phyloP scores from a whole-genome alignment of 2,888 invertebrate species.

The Oxyscelio sp. region DNA sequence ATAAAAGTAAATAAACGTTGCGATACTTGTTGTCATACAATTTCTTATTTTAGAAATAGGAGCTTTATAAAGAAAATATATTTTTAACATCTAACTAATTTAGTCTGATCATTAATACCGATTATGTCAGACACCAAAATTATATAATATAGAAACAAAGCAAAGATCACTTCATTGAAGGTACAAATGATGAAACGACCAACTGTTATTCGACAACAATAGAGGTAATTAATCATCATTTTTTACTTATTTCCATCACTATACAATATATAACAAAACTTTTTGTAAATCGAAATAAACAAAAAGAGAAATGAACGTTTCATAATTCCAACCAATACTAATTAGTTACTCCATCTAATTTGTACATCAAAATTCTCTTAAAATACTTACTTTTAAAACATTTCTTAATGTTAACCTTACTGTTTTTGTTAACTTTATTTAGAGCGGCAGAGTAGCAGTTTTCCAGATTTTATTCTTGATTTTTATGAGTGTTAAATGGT shows the following conservation, averaged over 20 bases:
- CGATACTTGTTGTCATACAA: constrained; percentile 22
- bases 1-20: constrained; percentile 56
- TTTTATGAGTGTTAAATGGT: constrained; percentile 22
- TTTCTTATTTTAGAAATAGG: constrained; percentile 4
- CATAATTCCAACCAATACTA: constrained; percentile 36
- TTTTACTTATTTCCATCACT: constrained; percentile 20
- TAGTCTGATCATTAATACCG: constrained; percentile 2
- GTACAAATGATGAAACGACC: too few species aligned
- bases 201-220: constrained; percentile 21
- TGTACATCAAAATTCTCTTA: constrained; percentile 48
- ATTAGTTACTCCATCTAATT: constrained; percentile 51
- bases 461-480: not conserved
- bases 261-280: constrained; percentile 50
- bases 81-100: constrained; percentile 2
- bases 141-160: constrained; percentile 31
- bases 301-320: constrained; percentile 12
- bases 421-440: constrained; percentile 33
- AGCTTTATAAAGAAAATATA: not conserved
- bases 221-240: constrained; percentile 25
- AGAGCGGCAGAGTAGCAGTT: constrained; percentile 16
- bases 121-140: constrained; percentile 55
- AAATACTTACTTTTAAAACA: constrained; percentile 43
- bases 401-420: constrained; percentile 22
- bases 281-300: constrained; percentile 22
- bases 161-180: too few species aligned